Evolutionary conservation across 2,113 vertebrate genomes (phyloP).

Genomic region (Bos indicus): DNA sequence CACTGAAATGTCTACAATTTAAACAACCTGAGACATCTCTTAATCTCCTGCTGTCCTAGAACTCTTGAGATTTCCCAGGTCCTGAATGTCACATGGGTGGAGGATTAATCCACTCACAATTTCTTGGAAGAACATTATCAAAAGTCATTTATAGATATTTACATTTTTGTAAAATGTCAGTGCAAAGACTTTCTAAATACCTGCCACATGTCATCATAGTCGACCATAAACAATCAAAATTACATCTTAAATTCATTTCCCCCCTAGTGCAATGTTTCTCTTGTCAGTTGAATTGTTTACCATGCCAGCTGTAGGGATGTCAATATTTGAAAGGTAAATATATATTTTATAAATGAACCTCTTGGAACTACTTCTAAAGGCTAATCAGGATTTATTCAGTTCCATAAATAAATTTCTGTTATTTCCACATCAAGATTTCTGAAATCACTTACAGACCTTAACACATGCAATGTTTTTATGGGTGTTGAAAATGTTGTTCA

Average conservation of each 20-base stretch:
- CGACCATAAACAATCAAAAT: not conserved
- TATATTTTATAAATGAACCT: constrained; percentile 16
- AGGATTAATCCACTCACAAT: not conserved
- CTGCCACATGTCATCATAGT: not conserved
- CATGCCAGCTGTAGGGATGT: not conserved
- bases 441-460: not conserved
- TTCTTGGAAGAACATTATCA: not conserved
- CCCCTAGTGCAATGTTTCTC: not conserved
- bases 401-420: not conserved
- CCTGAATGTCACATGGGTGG: not conserved
- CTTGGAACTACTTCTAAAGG: not conserved
- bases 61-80: not conserved
- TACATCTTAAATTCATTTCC: not conserved
- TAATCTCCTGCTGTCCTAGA: not conserved
- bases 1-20: not conserved
- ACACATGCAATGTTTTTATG: not conserved
- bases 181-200: not conserved
- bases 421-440: not conserved
- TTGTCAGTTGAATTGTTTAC: not conserved
- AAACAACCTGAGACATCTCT: not conserved
- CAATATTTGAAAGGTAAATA: constrained; percentile 24
- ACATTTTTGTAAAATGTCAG: not conserved
- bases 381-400: not conserved
- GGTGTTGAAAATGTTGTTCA: not conserved
- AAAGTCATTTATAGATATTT: not conserved